Base-by-base conservation (phyloP, 2,888 invertebrate species). In the Belgica antarctica region DNA sequence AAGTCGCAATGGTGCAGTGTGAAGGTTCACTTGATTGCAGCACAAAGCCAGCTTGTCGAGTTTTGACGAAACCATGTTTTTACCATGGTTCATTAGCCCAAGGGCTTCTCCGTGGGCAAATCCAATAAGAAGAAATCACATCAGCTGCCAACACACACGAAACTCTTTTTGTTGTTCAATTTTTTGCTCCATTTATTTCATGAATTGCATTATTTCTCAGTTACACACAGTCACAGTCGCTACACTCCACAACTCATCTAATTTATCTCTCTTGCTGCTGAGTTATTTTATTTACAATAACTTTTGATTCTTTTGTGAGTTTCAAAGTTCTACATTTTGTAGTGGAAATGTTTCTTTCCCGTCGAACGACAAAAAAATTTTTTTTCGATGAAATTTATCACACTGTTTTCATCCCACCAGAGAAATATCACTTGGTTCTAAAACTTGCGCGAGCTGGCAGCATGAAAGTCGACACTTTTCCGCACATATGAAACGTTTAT, bases 61-160 rank as follows among this genome's bases (percentile, higher is more conserved):
- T 5, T 52, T 52, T 52, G 4, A 22, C 2, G 27, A 27, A 28
- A 22, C n/a, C n/a, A n/a, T n/a, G n/a, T n/a, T n/a, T 57, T 68
- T 68, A 68, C 68, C 68, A 57, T 52, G 57, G 12, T 57, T 68
- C 52, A 68, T 68, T 57, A 68, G 68, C 68, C 57, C 68, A 68
- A 68, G 68, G 68, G 68, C 68, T 68, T n/a, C 22, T 27, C 25
- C 22, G 19, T 52, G 12, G 19, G 19, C 52, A 41, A 41, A 41
- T 41, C 41, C 41, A 12, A 41, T n/a, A n/a, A n/a, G n/a, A n/a
- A n/a, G n/a, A n/a, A n/a, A n/a, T n/a, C n/a, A n/a, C n/a, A n/a
- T n/a, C n/a, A 41, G 41, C 41, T 41, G n/a, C n/a, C 15, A 41
- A 41, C 41, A 41, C 41, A 41, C 41, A 41, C 41, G 15, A 10